Evolutionary conservation across 2,113 vertebrate species (phyloP), one percentile per base, ranked within the genome.

Genomic region (Equus przewalskii): DNA sequence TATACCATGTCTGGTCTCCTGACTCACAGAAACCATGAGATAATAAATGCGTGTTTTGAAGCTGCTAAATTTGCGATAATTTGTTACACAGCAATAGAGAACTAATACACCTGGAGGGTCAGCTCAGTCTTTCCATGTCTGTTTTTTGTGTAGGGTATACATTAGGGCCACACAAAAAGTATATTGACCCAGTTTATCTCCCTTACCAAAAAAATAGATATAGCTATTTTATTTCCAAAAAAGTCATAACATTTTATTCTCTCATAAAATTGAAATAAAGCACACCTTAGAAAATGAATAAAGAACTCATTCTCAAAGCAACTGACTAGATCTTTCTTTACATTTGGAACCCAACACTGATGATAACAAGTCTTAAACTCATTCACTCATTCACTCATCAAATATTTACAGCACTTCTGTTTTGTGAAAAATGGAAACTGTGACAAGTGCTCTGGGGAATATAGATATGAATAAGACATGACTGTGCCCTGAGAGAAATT

Each of bases 261-360:
- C 49, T 86, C 70, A 91, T 51, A 88, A 91, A 73, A 41, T 4
- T 46, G 7, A 97, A 93, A 82, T 91, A 89, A 93, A 96, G 16
- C 33, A 93, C 11, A 95, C 0, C 3, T 46, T 89, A 62, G 18
- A 67, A 80, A 82, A 69, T 93, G 7, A 91, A 89, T 84, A 14
- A 41, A 3, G 33, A 94, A 90, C 15, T 91, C 83, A 49, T 83
- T 65, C 44, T 75, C 36, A 92, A 79, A 89, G 30, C 46, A 80
- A 73, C 7, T 73, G 21, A 83, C 5, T 22, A 78, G 6, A 28
- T 83, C 19, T 93, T 92, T 79, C 28, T 78, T 69, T 67, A 41
- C 21, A 81, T 46, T 33, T 58, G 75, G 16, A 8, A 7, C 92
- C 33, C 41, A 91, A 58, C 78, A 93, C 14, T 36, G 60, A 93